Percentiles rank a stretch among this genome's conserved stretches.
Conservation (phyloP, 2,888 invertebrate species). For the Hydropsyche betteni region DNA sequence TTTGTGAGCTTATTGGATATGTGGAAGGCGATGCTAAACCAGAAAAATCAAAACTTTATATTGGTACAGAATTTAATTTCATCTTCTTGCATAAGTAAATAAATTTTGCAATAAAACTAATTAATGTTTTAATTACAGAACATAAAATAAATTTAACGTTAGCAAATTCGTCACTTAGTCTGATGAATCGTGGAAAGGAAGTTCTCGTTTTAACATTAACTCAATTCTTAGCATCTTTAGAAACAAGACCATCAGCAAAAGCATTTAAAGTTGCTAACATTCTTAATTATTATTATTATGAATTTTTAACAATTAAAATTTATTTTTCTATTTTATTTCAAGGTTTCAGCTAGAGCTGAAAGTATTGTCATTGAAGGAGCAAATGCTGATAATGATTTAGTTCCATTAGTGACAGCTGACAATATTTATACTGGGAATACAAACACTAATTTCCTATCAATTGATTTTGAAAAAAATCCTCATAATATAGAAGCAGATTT, state of each 20-base stretch:
- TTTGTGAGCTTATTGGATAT: slow-evolving; percentile 72
- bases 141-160: slow-evolving; percentile 80
- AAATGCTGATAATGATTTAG: slow-evolving; percentile 75
- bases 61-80: slow-evolving; percentile 59
- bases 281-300: neutral
- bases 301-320: neutral
- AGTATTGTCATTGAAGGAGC: slow-evolving; percentile 80
- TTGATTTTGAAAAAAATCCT: slow-evolving; percentile 80
- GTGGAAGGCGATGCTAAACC: slow-evolving; percentile 60
- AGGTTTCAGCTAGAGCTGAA: slow-evolving; percentile 75
- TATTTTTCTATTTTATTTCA: slow-evolving; percentile 8
- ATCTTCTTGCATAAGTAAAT: neutral
- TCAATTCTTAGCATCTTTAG: slow-evolving; percentile 74
- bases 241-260: slow-evolving; percentile 72
- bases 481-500: slow-evolving; percentile 72
- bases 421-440: slow-evolving; percentile 65
- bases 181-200: slow-evolving; percentile 75
- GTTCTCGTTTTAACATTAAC: slow-evolving; percentile 76
- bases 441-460: slow-evolving; percentile 74
- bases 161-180: slow-evolving; percentile 75
- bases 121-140: slow-evolving; percentile 61
- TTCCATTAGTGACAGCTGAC: slow-evolving; percentile 70
- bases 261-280: slow-evolving; percentile 67
- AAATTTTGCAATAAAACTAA: neutral
- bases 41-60: slow-evolving; percentile 68